Base-by-base conservation (phyloP, 2,113 vertebrate species). In the Tautogolabrus adspersus region DNA sequence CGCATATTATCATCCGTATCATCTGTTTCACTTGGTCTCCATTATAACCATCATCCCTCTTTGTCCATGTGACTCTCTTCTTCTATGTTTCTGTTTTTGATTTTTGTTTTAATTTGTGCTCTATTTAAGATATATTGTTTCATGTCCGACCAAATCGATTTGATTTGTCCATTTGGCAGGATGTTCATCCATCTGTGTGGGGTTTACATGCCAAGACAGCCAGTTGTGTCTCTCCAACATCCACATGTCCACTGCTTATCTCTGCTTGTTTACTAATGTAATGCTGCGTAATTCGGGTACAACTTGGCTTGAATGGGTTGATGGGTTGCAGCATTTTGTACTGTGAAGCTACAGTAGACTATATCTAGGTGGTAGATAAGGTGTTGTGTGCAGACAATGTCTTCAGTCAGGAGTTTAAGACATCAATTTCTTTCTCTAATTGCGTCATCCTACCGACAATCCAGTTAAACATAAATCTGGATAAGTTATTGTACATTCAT, bases 141-240 rank as follows among this genome's bases (percentile, higher is more conserved):
- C 62, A 82, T 73, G 65, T 88, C 66, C 79, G 61, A 84, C 67
- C 74, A 72, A 80, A 79, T 89, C 77, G 22, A 4, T 82, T 82
- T 75, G 51, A 26, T 85, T n/a, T 63, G 30, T 79, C 19, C 18
- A 19, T 52, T 52, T 52, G 61, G 72, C 82, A 73, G 56, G 71
- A 87, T 82, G 69, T 75, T 84, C 55, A 84, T 82, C 83, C 77
- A 77, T 88, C 84, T 89, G 87, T 82, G 75, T 73, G 75, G 73
- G 78, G 72, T 77, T 87, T 86, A 85, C 66, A 79, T 30, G 77
- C 83, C 87, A 85, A 91, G 90, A 73, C 72, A 75, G 61, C 70
- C 52, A 40, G n/a, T 69, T 69, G 56, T 42, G 66, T 76, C 51
- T 81, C 58, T 67, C 74, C 56, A 66, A 67, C 69, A 64, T 77